A percentile compares a stretch with the other conserved stretches of the same genome.
Evolutionary conservation across 2,113 vertebrate genomes (phyloP).

Genomic region (Cavia aperea): DNA sequence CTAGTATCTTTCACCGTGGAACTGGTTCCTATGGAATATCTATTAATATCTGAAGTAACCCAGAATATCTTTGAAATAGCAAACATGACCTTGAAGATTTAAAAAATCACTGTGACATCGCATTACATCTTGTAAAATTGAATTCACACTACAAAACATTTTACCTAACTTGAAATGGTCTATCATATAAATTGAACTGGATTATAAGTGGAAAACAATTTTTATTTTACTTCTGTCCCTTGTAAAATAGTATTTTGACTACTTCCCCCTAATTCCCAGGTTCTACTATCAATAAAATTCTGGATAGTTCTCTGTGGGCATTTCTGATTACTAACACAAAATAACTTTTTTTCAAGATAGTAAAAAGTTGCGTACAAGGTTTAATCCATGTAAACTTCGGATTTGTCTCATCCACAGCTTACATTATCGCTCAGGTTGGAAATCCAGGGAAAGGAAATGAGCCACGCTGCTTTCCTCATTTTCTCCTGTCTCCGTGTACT

Average conservation of each 20-base stretch:
- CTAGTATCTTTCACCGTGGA: not conserved
- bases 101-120: not conserved
- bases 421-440: not conserved
- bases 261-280: not conserved
- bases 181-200: not conserved
- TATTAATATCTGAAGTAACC: not conserved
- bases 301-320: not conserved
- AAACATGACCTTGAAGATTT: slow-evolving; percentile 11
- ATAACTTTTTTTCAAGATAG: not conserved
- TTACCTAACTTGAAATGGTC: not conserved
- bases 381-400: not conserved
- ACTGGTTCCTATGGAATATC: not conserved
- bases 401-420: not conserved
- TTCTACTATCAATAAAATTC: not conserved
- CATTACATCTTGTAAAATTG: not conserved
- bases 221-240: not conserved
- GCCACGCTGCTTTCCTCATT: not conserved
- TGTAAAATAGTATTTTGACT: not conserved
- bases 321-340: slow-evolving; percentile 21
- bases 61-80: not conserved
- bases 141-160: not conserved
- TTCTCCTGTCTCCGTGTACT: not conserved
- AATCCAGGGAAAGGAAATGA: not conserved
- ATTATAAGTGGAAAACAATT: not conserved
- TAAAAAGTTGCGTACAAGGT: not conserved